These are phyloP conservation scores for Rattus rattus DNA, from an alignment of 2,113 vertebrate species.

Conservation along the genomic window DNA sequence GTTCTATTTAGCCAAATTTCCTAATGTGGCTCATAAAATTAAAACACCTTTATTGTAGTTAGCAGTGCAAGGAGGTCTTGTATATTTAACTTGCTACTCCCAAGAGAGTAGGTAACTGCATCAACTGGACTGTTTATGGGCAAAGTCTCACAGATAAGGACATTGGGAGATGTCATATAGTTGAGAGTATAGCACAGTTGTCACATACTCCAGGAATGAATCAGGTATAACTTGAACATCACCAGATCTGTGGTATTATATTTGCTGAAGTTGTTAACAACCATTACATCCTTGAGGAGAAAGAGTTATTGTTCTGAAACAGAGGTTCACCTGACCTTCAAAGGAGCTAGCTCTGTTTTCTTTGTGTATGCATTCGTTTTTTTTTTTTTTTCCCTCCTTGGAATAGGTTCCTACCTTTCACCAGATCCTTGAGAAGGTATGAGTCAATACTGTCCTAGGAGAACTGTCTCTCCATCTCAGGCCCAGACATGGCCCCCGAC, in stretches of 20 bases:
- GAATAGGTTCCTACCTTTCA: slow-evolving; percentile 19
- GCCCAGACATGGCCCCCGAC: neutral
- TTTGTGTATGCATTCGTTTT: neutral
- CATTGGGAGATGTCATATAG: neutral
- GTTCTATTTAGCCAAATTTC: neutral
- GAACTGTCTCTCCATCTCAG: neutral
- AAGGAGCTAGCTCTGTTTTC: neutral
- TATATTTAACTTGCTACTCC: neutral
- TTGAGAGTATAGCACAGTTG: neutral
- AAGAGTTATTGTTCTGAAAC: neutral
- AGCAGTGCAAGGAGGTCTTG: neutral
- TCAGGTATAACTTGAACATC: neutral
- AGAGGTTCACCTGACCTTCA: slow-evolving; percentile 32
- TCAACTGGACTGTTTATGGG: neutral
- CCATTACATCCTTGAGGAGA: neutral
- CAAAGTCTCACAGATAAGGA: neutral
- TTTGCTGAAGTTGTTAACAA: neutral
- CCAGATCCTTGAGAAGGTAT: slow-evolving; percentile 2
- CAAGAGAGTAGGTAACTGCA: neutral
- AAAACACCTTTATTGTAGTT: neutral
- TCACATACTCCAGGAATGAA: neutral
- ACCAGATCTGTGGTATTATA: neutral
- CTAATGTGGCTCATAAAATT: neutral
- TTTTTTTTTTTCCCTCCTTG: neutral
- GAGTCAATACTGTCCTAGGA: slow-evolving; percentile 26